These are phyloP conservation scores for Etheostoma nigrum DNA, from an alignment of 2,797 vertebrate genomes.

Conservation along the genomic window DNA sequence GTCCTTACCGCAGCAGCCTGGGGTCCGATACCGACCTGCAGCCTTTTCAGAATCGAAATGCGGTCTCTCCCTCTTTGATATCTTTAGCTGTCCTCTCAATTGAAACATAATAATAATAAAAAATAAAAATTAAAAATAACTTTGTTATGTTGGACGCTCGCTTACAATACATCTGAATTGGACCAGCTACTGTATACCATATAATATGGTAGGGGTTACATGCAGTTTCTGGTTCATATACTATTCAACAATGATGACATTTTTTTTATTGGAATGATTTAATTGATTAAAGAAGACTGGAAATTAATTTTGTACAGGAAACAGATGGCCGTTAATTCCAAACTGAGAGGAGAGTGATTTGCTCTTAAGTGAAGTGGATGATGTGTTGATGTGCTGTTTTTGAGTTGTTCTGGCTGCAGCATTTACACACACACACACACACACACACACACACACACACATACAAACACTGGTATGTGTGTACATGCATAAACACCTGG, in stretches of 20 bases:
- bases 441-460: too few species aligned
- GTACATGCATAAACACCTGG: neutral
- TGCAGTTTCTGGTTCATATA: neutral
- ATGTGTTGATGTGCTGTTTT: slow-evolving; percentile 39
- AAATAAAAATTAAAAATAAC: too few species aligned
- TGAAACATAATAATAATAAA: too few species aligned
- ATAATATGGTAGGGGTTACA: neutral
- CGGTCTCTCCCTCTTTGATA: too few species aligned
- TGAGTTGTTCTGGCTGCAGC: slow-evolving; percentile 44
- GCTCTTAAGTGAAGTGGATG: slow-evolving; percentile 61
- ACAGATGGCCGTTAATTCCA: slow-evolving; percentile 62
- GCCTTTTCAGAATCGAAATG: too few species aligned
- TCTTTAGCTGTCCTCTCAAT: too few species aligned
- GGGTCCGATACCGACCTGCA: too few species aligned
- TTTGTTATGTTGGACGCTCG: too few species aligned
- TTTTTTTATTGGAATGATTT: slow-evolving; percentile 14
- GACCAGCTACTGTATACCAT: neutral
- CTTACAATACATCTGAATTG: neutral
- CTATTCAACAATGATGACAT: slow-evolving; percentile 12
- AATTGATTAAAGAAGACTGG: slow-evolving; percentile 34
- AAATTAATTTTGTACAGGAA: slow-evolving; percentile 34
- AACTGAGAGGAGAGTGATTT: slow-evolving; percentile 46
- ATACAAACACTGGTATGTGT: neutral
- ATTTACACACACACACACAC: slow-evolving; percentile 38
- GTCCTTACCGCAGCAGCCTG: too few species aligned